Evolutionary conservation across 2,888 invertebrate genomes (phyloP).

Genomic region (Chymomyza caudatula): DNA sequence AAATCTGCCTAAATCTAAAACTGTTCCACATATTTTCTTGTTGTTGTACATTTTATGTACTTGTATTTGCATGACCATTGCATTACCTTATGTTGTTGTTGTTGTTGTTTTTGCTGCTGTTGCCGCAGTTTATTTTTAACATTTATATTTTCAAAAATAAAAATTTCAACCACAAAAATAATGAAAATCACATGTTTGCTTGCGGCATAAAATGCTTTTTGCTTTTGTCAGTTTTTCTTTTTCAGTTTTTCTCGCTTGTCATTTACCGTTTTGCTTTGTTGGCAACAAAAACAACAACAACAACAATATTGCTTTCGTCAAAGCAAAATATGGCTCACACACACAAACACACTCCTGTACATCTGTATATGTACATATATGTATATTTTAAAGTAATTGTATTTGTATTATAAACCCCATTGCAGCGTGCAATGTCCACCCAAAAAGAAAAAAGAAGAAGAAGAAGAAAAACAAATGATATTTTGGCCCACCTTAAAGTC

Average conservation of each 20-base stretch:
- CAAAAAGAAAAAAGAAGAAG: not conserved
- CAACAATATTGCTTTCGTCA: slow-evolving; percentile 8
- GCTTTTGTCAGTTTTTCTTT: slow-evolving; percentile 8
- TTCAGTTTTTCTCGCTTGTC: not conserved
- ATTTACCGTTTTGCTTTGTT: slow-evolving; percentile 8
- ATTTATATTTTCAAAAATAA: slow-evolving; percentile 71
- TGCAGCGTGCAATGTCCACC: slow-evolving; percentile 28
- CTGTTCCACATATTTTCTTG: too few relatives aligned
- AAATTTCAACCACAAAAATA: slow-evolving; percentile 71
- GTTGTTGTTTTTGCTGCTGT: slow-evolving; percentile 16
- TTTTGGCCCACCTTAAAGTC: not conserved
- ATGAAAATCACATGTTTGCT: slow-evolving; percentile 72
- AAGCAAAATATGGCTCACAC: not conserved
- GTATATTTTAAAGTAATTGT: not conserved
- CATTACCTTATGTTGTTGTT: slow-evolving; percentile 31
- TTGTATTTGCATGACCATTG: slow-evolving; percentile 15
- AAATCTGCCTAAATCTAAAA: too few relatives aligned
- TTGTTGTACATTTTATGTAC: too few relatives aligned
- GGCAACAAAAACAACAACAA: not conserved
- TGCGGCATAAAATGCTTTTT: slow-evolving; percentile 63
- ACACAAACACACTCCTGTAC: not conserved
- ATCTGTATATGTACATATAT: not conserved
- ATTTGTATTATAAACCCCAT: slow-evolving; percentile 24
- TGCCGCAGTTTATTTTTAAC: slow-evolving; percentile 57
- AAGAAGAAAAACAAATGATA: slow-evolving; percentile 7